phyloP scores from a whole-genome alignment of 2,888 invertebrate species.

The Prosopocoilus inquinatus region DNA sequence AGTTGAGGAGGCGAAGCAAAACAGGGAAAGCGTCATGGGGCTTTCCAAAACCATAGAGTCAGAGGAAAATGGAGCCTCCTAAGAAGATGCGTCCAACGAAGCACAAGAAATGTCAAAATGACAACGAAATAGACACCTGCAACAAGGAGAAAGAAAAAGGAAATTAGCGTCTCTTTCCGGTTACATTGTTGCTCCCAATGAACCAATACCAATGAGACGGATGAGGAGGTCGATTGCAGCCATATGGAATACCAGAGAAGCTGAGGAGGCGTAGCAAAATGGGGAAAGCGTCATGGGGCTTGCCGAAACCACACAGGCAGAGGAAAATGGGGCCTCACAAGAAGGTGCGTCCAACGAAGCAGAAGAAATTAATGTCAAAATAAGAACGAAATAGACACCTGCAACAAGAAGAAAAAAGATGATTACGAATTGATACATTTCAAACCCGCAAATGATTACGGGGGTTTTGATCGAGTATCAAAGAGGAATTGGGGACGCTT shows the following conservation, averaged over 20 bases:
- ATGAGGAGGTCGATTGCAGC: not conserved
- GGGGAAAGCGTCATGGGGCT: too few species aligned
- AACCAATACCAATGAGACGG: constrained; percentile 3
- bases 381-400: constrained; percentile 13
- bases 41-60: too few species aligned
- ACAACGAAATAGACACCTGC: constrained; percentile 15
- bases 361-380: too few species aligned
- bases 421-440: constrained; percentile 9
- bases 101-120: too few species aligned
- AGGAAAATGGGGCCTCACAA: too few species aligned
- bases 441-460: not conserved
- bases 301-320: too few species aligned
- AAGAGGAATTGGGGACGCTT: constrained; percentile 8
- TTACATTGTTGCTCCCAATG: too few species aligned
- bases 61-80: too few species aligned
- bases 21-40: too few species aligned
- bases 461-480: constrained; percentile 9
- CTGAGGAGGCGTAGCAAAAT: not conserved
- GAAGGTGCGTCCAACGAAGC: not conserved
- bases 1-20: too few species aligned
- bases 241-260: not conserved
- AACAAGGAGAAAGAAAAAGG: constrained; percentile 17
- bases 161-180: too few species aligned
- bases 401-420: constrained; percentile 17
- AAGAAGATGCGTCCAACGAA: not conserved